phyloP scores from a whole-genome alignment of 2,797 vertebrate genomes.

The Bufotes viridis region DNA sequence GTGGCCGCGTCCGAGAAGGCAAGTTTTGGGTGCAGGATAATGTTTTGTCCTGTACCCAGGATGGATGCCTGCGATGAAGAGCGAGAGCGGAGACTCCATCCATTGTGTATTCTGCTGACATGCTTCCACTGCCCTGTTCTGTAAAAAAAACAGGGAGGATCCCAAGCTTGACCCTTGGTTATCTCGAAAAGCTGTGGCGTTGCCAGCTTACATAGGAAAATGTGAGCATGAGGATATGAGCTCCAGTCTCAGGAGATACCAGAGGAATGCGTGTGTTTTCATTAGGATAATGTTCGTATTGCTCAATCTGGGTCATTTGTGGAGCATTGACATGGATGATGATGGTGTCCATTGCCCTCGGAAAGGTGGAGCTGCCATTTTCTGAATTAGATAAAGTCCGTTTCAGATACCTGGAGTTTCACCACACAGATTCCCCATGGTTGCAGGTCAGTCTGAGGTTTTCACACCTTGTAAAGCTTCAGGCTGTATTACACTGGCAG shows the following conservation, averaged over 20 bases:
- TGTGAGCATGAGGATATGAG: constrained; percentile 53
- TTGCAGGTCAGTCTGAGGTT: too few species aligned
- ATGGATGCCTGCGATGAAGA: not conserved
- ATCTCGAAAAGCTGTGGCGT: constrained; percentile 19
- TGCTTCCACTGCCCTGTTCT: not conserved
- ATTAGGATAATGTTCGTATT: constrained; percentile 27
- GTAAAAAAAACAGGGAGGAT: constrained; percentile 33
- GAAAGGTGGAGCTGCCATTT: not conserved
- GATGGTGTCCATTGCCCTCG: not conserved
- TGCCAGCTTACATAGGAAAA: constrained; percentile 51
- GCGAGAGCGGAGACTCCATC: not conserved
- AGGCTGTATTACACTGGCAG: too few species aligned
- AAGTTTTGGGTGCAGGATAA: not conserved
- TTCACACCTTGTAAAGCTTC: too few species aligned
- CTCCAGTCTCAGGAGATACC: constrained; percentile 38
- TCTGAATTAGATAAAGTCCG: not conserved
- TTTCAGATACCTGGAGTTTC: not conserved
- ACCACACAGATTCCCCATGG: not conserved
- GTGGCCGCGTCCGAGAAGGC: not conserved
- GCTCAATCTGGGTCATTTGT: not conserved
- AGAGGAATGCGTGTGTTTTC: constrained; percentile 43
- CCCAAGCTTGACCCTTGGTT: constrained; percentile 16
- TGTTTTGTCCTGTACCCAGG: not conserved
- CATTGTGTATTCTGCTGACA: not conserved
- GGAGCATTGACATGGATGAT: not conserved